These are phyloP conservation scores for Drosophila conformis DNA, from an alignment of 2,888 invertebrate genomes.

Conservation along the genomic window DNA sequence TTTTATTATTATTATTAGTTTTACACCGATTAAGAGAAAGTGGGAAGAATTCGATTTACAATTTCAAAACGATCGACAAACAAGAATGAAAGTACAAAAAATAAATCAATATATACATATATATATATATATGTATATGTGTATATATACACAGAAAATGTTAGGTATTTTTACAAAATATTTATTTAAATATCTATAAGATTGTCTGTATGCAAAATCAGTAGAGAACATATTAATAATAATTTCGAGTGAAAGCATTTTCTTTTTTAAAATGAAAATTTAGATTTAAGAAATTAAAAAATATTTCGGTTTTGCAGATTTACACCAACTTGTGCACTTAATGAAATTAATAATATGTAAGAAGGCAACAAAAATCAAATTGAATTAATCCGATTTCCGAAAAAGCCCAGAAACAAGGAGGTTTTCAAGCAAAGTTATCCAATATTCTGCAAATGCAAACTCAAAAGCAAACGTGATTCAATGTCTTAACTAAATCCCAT, in stretches of 20 bases:
- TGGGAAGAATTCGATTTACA: not conserved
- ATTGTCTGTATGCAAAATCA: too few relatives aligned
- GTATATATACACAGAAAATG: too few relatives aligned
- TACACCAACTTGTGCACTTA: not conserved
- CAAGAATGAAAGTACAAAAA: too few relatives aligned
- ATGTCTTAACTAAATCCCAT: not conserved
- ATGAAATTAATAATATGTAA: not conserved
- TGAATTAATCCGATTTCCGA: not conserved
- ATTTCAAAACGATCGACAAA: accelerated
- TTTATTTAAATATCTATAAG: too few relatives aligned
- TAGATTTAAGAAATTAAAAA: not conserved
- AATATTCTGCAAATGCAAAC: not conserved
- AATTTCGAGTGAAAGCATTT: too few relatives aligned
- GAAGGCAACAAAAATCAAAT: not conserved
- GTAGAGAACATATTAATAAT: too few relatives aligned
- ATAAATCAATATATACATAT: too few relatives aligned
- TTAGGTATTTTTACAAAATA: too few relatives aligned
- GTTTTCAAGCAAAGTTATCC: not conserved
- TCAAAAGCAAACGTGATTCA: not conserved
- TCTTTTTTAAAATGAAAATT: too few relatives aligned
- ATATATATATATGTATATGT: too few relatives aligned
- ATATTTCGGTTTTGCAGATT: not conserved
- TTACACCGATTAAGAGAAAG: not conserved
- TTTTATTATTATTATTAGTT: not conserved
- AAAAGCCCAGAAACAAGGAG: not conserved